These are phyloP conservation scores for Empidonax traillii DNA, from an alignment of 2,113 vertebrate genomes.

Conservation along the genomic window DNA sequence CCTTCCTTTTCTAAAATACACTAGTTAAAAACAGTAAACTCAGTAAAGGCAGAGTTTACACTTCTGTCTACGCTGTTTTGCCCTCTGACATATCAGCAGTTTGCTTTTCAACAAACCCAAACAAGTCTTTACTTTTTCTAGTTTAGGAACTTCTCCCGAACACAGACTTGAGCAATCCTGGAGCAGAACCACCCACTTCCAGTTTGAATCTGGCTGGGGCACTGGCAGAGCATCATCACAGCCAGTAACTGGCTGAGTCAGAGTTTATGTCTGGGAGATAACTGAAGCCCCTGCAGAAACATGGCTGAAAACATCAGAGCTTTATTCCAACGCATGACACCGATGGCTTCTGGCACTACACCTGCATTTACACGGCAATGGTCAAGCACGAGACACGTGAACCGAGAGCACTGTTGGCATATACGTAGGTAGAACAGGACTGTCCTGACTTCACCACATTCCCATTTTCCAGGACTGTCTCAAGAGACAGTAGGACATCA, in stretches of 20 bases:
- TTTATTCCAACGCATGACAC: background rate
- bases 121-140: background rate
- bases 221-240: background rate
- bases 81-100: background rate
- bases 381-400: background rate
- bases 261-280: background rate
- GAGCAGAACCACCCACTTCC: background rate
- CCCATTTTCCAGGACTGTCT: background rate
- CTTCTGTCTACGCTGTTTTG: background rate
- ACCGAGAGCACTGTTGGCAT: background rate
- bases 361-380: background rate
- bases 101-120: background rate
- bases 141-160: background rate
- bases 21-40: background rate
- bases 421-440: background rate
- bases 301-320: background rate
- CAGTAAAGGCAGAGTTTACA: background rate
- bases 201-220: background rate
- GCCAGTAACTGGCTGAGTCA: background rate
- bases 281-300: background rate
- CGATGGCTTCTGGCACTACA: background rate
- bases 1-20: background rate
- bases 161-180: background rate
- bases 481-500: constrained; percentile 2
- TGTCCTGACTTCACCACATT: background rate